Evolutionary conservation across 2,113 vertebrate genomes (phyloP).

Genomic region (Microcebus murinus): DNA sequence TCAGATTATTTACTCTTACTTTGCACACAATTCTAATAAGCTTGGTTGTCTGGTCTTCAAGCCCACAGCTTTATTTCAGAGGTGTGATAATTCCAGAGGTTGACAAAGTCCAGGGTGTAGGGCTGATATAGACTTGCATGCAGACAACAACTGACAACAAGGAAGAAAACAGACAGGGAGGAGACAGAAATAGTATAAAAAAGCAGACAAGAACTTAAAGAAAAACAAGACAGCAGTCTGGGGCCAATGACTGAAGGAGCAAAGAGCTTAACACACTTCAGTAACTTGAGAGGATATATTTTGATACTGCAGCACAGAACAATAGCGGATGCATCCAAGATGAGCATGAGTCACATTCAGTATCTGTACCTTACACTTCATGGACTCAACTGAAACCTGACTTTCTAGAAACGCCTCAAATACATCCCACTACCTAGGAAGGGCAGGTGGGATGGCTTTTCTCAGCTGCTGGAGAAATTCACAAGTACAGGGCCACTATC

Average conservation of each 20-base stretch:
- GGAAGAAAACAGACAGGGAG: constrained; percentile 64
- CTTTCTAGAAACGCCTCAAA: background rate
- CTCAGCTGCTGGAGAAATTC: background rate
- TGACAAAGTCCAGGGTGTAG: constrained; percentile 69
- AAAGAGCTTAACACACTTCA: background rate
- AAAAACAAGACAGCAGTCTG: constrained; percentile 60
- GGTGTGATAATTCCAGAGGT: constrained; percentile 56
- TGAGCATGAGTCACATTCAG: background rate
- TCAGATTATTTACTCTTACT: constrained; percentile 67
- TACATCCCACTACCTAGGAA: background rate
- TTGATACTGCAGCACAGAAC: background rate
- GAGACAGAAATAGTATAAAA: constrained; percentile 68
- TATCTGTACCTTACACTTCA: background rate
- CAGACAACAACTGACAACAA: constrained; percentile 70
- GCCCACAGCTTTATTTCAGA: constrained; percentile 72
- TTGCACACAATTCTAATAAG: constrained; percentile 71
- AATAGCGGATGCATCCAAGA: background rate
- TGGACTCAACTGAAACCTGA: background rate
- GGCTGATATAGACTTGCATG: constrained; percentile 69
- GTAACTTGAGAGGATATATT: background rate
- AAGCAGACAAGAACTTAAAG: constrained; percentile 65
- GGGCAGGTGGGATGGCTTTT: background rate
- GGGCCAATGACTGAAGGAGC: constrained; percentile 30
- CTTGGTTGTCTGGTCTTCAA: constrained; percentile 72
- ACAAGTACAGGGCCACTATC: background rate